These are phyloP conservation scores for Limonius californicus DNA, from an alignment of 1,140 invertebrate species.

Conservation along the genomic window DNA sequence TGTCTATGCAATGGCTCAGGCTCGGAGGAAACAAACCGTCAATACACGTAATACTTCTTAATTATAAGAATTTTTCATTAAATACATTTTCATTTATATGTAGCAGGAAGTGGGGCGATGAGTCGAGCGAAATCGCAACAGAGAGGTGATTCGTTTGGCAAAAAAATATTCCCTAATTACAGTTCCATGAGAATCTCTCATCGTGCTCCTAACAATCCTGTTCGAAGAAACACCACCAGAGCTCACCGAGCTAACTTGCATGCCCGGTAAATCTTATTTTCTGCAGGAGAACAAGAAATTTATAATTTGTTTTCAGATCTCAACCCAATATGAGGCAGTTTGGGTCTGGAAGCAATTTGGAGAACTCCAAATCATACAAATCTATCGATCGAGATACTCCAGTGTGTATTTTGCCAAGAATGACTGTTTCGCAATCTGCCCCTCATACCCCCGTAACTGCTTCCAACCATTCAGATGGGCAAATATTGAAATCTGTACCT, in stretches of 20 bases:
- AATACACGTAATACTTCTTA: conserved; percentile 45
- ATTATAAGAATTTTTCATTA: too few relatives aligned
- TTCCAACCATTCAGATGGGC: conserved; percentile 28
- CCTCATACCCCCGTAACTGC: conserved; percentile 45
- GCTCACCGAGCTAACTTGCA: conserved; percentile 44
- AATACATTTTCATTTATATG: conserved; percentile 8
- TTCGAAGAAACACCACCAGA: conserved; percentile 52
- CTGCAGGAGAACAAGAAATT: not conserved
- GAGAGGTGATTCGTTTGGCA: conserved; percentile 38
- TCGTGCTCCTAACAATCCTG: conserved; percentile 45
- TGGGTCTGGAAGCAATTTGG: conserved; percentile 36
- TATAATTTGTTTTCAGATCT: conserved; percentile 30
- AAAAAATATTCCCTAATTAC: conserved; percentile 49
- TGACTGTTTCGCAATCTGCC: conserved; percentile 43
- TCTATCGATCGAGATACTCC: conserved; percentile 39
- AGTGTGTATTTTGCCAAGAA: conserved; percentile 32
- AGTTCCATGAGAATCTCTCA: conserved; percentile 52
- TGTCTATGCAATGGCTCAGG: conserved; percentile 81
- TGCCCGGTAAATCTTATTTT: conserved; percentile 30
- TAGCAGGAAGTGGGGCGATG: conserved; percentile 38
- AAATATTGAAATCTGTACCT: conserved; percentile 37
- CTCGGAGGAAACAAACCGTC: conserved; percentile 56
- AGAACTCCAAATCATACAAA: conserved; percentile 31
- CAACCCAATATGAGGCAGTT: conserved; percentile 47
- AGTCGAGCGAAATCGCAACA: conserved; percentile 48